A percentile compares a stretch with the other conserved stretches of the same genome.
Conservation (phyloP, 2,888 invertebrate genomes). For the Herminia tarsipennalis region DNA sequence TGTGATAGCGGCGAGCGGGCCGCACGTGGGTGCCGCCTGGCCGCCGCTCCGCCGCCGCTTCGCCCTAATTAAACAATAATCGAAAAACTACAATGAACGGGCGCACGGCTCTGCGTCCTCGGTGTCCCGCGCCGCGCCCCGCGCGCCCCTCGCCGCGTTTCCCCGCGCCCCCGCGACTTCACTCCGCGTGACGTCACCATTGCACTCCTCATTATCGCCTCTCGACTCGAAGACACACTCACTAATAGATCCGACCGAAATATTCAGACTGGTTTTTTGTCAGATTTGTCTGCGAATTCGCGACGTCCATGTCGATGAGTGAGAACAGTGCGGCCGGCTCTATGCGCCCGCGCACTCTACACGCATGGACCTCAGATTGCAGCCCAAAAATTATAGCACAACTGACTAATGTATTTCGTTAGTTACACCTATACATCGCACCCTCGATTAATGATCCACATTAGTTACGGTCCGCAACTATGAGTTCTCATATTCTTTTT, state of each 20-base stretch:
- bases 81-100: slow-evolving; percentile 86
- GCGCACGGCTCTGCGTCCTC: slow-evolving; percentile 80
- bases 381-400: slow-evolving; percentile 27
- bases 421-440: slow-evolving; percentile 23
- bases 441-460: slow-evolving; percentile 6
- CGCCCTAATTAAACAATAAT: slow-evolving; percentile 86
- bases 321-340: slow-evolving; percentile 45
- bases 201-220: slow-evolving; percentile 84
- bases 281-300: slow-evolving; percentile 55
- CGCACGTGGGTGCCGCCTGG: slow-evolving; percentile 67
- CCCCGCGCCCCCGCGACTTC: slow-evolving; percentile 40
- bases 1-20: slow-evolving; percentile 53
- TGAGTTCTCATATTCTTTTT: no score
- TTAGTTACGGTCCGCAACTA: no score
- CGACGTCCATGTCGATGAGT: slow-evolving; percentile 51
- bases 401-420: slow-evolving; percentile 18
- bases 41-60: slow-evolving; percentile 85
- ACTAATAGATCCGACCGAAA: slow-evolving; percentile 67
- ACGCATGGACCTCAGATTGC: slow-evolving; percentile 26
- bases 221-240: slow-evolving; percentile 72
- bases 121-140: slow-evolving; percentile 60
- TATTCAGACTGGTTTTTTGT: slow-evolving; percentile 63
- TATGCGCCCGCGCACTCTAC: slow-evolving; percentile 55
- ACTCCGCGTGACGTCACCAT: slow-evolving; percentile 74
- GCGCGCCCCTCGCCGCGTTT: slow-evolving; percentile 33